A percentile compares a stretch with the other conserved stretches of the same genome.
phyloP scores from a whole-genome alignment of 1,140 invertebrate species.

The Pseudoatta argentina region DNA sequence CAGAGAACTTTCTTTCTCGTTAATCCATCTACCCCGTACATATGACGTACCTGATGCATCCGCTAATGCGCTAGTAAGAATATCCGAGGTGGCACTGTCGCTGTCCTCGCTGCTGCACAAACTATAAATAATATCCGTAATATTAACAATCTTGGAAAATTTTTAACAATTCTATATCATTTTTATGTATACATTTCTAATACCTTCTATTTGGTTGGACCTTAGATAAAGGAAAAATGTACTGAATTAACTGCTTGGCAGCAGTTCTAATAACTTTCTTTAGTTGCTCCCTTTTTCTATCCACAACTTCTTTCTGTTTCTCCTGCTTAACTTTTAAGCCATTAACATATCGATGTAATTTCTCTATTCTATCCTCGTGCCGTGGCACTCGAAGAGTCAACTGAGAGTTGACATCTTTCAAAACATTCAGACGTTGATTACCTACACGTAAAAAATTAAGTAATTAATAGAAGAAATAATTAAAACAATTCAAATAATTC shows the following conservation, averaged over 20 bases:
- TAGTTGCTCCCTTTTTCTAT: slow-evolving; percentile 87
- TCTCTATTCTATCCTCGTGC: slow-evolving; percentile 89
- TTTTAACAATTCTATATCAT: neutral
- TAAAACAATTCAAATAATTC: neutral
- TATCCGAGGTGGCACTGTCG: slow-evolving; percentile 88
- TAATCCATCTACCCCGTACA: slow-evolving; percentile 91
- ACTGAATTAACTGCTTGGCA: slow-evolving; percentile 90
- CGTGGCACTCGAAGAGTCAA: slow-evolving; percentile 87
- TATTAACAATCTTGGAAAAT: slow-evolving; percentile 4
- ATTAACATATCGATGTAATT: slow-evolving; percentile 87
- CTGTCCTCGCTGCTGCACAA: slow-evolving; percentile 86
- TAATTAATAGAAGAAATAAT: slow-evolving; percentile 31
- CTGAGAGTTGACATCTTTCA: slow-evolving; percentile 88
- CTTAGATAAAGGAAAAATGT: slow-evolving; percentile 92
- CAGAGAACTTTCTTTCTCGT: slow-evolving; percentile 88
- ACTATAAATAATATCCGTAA: slow-evolving; percentile 72
- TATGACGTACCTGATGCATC: slow-evolving; percentile 92
- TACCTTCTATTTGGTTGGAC: slow-evolving; percentile 87
- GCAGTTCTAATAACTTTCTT: slow-evolving; percentile 89
- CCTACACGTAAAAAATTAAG: slow-evolving; percentile 75
- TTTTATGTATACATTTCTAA: neutral
- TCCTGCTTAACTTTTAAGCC: slow-evolving; percentile 86
- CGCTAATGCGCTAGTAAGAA: slow-evolving; percentile 90
- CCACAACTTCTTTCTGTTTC: slow-evolving; percentile 86
- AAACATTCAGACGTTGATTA: slow-evolving; percentile 85